Percentiles rank a stretch among this genome's conserved stretches.
phyloP scores from a whole-genome alignment of 2,113 vertebrate species.

The Cephalophus harveyi region DNA sequence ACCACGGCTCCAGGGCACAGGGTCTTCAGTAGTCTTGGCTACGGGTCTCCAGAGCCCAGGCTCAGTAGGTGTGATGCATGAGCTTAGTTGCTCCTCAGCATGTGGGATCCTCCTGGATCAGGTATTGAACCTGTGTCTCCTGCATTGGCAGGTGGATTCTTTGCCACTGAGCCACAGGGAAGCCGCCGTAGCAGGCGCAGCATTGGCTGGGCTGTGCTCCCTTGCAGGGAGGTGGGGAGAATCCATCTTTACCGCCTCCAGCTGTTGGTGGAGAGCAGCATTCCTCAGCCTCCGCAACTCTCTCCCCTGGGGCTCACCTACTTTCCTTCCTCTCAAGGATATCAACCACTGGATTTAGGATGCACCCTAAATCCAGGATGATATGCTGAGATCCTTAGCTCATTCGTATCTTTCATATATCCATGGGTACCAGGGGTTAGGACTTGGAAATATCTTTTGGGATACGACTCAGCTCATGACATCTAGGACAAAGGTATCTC shows the following conservation, averaged over 20 bases:
- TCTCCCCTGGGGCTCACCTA: neutral
- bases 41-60: neutral
- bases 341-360: neutral
- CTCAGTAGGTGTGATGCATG: neutral
- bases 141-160: neutral
- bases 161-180: neutral
- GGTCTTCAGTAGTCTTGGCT: neutral
- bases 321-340: neutral
- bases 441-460: neutral
- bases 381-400: neutral
- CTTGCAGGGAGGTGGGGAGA: neutral
- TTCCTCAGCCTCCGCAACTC: neutral
- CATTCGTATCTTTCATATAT: neutral
- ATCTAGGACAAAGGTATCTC: neutral
- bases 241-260: neutral
- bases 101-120: neutral
- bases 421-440: neutral
- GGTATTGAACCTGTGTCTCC: neutral
- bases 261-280: neutral
- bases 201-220: neutral
- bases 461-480: neutral
- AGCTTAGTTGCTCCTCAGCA: neutral
- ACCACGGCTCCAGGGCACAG: fast-evolving
- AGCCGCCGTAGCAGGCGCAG: fast-evolving
- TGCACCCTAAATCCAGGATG: neutral